phyloP scores from a whole-genome alignment of 2,888 invertebrate genomes.

The Diadegma fenestrale region DNA sequence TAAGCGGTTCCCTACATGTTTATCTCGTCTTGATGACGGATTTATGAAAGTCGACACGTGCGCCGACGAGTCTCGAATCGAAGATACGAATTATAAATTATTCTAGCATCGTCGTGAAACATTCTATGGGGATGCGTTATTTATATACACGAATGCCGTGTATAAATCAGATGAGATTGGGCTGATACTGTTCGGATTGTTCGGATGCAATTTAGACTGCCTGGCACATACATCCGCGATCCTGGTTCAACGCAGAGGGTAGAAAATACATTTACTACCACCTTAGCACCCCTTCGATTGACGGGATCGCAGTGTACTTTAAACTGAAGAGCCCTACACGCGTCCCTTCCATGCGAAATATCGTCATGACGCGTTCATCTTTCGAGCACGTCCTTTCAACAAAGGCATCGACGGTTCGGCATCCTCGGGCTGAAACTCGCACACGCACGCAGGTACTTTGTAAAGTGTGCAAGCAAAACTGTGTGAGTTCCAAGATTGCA shows the following conservation, averaged over 20 bases:
- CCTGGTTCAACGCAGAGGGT: slow-evolving; percentile 46
- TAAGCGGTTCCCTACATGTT: neutral
- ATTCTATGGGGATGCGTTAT: neutral
- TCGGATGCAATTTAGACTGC: slow-evolving; percentile 32
- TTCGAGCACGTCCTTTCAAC: slow-evolving; percentile 41
- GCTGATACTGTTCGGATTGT: slow-evolving; percentile 43
- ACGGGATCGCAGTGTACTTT: slow-evolving; percentile 16
- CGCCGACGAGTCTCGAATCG: neutral
- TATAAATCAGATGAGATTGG: slow-evolving; percentile 35
- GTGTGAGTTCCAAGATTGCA: neutral
- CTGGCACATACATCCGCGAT: slow-evolving; percentile 21
- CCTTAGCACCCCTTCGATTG: slow-evolving; percentile 29
- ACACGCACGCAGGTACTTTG: neutral
- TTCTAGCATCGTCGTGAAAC: slow-evolving; percentile 8
- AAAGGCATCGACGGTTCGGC: slow-evolving; percentile 40
- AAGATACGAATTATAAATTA: slow-evolving; percentile 26
- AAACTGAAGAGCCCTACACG: slow-evolving; percentile 32
- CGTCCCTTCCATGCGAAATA: slow-evolving; percentile 45
- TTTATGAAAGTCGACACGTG: slow-evolving; percentile 20
- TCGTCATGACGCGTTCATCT: slow-evolving; percentile 52
- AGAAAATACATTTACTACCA: slow-evolving; percentile 34
- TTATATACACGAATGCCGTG: neutral
- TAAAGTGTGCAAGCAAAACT: neutral
- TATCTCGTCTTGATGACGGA: neutral
- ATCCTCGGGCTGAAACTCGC: slow-evolving; percentile 1